Evolutionary conservation across 2,888 invertebrate genomes (phyloP), one percentile per base, ranked within the genome.

Genomic region (Sicus ferrugineus): DNA sequence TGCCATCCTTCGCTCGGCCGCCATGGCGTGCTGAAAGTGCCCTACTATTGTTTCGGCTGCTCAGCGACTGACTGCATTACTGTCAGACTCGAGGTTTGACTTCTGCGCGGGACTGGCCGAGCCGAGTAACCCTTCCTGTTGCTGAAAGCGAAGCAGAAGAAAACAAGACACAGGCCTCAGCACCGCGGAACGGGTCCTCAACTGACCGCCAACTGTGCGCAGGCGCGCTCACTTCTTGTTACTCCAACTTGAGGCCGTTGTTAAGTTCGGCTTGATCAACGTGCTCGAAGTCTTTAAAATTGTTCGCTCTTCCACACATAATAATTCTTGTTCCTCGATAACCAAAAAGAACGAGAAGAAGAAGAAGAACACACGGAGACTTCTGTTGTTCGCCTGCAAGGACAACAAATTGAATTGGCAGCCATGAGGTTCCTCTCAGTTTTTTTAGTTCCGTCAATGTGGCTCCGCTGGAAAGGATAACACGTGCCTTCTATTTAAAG

Each of bases 61-160:
- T 19, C 28, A 28, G 67, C 23, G 30, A 46, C 62, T 42, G 64
- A 46, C 67, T 71, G 71, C 73, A 75, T 75, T 73, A 70, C 72
- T 73, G 74, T 74, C 71, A 68, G 64, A 72, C 63, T 68, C 31
- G n/a, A 34, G 73, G 72, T 75, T 74, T 73, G 74, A 72, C 71
- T 71, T 73, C 52, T 52, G 52, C 26, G 34, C 34, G 11, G 34
- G 34, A 34, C 34, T 30, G 26, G 9, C 1, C n/a, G 34, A 42
- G 9, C 1, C n/a, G 34, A 31, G 23, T 61, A 34, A 34, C 61
- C 21, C 61, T 42, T 42, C n/a, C 42, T 9, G 11, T 42, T 3
- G 26, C 2, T 21, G 1, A 42, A 42, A 61, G 14, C 14, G 21
- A 38, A 59, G 3, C 9, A 42, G 1, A 50, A n/a, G 2, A 3